A percentile compares a stretch with the other conserved stretches of the same genome.
phyloP scores from a whole-genome alignment of 2,888 invertebrate genomes.

The Cinara cedri region DNA sequence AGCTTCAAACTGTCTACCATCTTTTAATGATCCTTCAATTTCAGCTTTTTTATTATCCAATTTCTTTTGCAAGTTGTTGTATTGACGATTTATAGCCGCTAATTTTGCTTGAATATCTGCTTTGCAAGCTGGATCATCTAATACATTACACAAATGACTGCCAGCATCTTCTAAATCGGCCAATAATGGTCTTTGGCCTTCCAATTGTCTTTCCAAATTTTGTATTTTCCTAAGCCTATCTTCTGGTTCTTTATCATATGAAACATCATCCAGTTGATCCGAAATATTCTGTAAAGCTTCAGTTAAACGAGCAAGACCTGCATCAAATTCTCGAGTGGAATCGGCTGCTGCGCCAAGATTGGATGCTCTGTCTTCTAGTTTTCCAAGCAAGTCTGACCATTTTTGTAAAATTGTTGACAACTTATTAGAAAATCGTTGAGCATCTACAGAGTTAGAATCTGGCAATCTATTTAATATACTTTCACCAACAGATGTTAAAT shows the following conservation, averaged over 20 bases:
- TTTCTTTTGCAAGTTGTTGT: slow-evolving; percentile 86
- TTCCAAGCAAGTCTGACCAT: slow-evolving; percentile 68
- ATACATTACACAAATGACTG: slow-evolving; percentile 81
- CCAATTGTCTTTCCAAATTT: slow-evolving; percentile 84
- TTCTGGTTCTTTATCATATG: slow-evolving; percentile 81
- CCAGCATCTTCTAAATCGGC: slow-evolving; percentile 91
- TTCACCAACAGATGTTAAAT: slow-evolving; percentile 81
- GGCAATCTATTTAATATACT: slow-evolving; percentile 71
- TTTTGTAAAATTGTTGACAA: slow-evolving; percentile 72
- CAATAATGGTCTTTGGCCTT: slow-evolving; percentile 84
- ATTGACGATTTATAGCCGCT: slow-evolving; percentile 83
- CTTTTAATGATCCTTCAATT: slow-evolving; percentile 75
- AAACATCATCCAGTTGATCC: slow-evolving; percentile 83
- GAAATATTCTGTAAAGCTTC: slow-evolving; percentile 87
- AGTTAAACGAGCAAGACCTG: slow-evolving; percentile 79
- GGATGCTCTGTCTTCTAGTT: slow-evolving; percentile 86
- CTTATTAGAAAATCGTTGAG: slow-evolving; percentile 73
- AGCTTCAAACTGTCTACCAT: slow-evolving; percentile 88
- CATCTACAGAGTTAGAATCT: slow-evolving; percentile 68
- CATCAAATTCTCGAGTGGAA: slow-evolving; percentile 91
- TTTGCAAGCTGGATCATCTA: slow-evolving; percentile 87
- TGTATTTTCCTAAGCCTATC: slow-evolving; percentile 82
- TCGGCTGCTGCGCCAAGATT: slow-evolving; percentile 90
- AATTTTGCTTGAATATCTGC: slow-evolving; percentile 90
- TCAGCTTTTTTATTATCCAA: slow-evolving; percentile 88